Evolutionary conservation across 2,113 vertebrate species (phyloP).

Genomic region (Scytalopus superciliaris): DNA sequence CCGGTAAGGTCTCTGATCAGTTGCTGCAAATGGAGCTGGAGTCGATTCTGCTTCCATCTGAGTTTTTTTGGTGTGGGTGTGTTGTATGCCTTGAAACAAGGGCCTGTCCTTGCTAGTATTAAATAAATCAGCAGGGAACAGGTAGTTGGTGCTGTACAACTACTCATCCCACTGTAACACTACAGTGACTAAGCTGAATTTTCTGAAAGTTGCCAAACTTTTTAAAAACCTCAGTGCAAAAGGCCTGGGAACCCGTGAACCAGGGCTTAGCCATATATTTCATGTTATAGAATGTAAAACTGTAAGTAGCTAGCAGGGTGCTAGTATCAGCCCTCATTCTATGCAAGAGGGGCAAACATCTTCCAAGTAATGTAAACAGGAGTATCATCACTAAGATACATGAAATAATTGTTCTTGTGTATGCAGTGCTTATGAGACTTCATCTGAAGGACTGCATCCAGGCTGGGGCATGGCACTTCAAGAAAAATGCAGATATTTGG

Average conservation of each 20-base stretch:
- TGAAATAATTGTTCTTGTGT: neutral
- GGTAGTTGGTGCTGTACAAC: neutral
- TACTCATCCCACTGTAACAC: neutral
- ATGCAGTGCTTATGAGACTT: neutral
- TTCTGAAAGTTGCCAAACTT: neutral
- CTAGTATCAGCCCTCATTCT: neutral
- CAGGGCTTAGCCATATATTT: neutral
- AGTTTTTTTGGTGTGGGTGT: neutral
- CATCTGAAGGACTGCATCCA: neutral
- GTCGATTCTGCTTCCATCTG: neutral
- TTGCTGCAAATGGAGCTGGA: neutral
- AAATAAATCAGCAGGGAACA: neutral
- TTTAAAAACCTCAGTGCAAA: neutral
- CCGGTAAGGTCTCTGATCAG: neutral
- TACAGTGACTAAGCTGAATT: neutral
- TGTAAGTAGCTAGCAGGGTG: neutral
- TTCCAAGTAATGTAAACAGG: neutral
- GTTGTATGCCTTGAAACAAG: neutral
- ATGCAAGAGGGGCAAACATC: neutral
- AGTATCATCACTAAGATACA: neutral
- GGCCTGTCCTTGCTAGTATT: neutral
- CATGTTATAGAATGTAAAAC: neutral
- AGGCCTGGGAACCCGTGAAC: neutral
- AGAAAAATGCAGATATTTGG: neutral
- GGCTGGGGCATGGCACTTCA: neutral